Base-by-base conservation (phyloP, 2,888 invertebrate genomes). In the Melanostoma mellinum region DNA sequence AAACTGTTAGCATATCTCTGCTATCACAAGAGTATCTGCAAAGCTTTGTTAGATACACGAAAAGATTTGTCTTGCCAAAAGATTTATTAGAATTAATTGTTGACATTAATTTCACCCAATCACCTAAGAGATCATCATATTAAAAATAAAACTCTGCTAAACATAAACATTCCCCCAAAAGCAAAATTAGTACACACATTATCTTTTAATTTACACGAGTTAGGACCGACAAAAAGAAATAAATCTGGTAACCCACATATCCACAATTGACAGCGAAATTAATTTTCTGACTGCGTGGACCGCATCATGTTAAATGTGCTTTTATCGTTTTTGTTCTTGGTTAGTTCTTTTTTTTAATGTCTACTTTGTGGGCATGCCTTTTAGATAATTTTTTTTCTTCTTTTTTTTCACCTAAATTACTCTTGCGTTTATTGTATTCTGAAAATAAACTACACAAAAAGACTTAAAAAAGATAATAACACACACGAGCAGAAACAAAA, bases 231-330 rank as follows among this genome's bases (percentile, higher is more conserved):
- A 63, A 63, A 63, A 9, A 56, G 30, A 65, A 52, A 73, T 53
- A 65, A 74, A 65, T 65, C 65, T 56, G 52, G 30, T 75, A 75
- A 75, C 74, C 74, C 50, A 75, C 67, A 67, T 75, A 40, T 67
- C 50, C 42, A 52, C 67, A 75, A 75, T 67, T 75, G 74, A 75
- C 74, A 75, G 67, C 35, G 8, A 75, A 67, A 75, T 67, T 67
- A 67, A 60, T 75, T 67, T 75, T 58, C 67, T 60, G 52, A 67
- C 74, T 4, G 56, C 33, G 5, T 40, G 33, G 65, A 56, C 56
- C 20, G 20, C 73, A 74, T 61, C 56, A 65, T 65, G 65, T 56
- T 65, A 74, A 74, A 74, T 65, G 56, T 50, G 40, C 8, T n/a
- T 73, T 48, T 63, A 46, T 61, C 9, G 53, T 20, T 61, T 61